Conservation (phyloP, 2,888 invertebrate genomes). For the Graphium colonna region DNA sequence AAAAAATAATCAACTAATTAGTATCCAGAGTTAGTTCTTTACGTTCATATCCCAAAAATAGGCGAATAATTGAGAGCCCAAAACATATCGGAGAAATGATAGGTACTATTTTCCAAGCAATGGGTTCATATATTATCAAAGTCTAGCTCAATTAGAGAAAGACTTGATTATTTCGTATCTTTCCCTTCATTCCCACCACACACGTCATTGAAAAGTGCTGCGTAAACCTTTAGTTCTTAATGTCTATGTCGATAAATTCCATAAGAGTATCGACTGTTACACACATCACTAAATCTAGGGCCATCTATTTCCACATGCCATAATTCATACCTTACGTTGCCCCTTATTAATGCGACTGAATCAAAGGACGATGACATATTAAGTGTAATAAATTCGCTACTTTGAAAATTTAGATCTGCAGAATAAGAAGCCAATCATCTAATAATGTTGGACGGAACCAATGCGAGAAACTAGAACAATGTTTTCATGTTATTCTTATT, state of each 20-base stretch:
- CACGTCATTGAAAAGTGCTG: too few relatives aligned
- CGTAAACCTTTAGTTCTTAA: not conserved
- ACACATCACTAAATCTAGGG: slow-evolving; percentile 22
- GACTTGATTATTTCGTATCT: too few relatives aligned
- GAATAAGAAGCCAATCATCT: slow-evolving; percentile 13
- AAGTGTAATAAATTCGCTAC: slow-evolving; percentile 51
- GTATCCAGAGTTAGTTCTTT: too few relatives aligned
- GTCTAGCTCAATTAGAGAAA: too few relatives aligned
- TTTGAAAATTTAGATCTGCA: slow-evolving; percentile 28
- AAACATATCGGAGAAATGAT: too few relatives aligned
- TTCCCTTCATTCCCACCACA: too few relatives aligned
- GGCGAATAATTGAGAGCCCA: too few relatives aligned
- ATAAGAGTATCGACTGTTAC: not conserved
- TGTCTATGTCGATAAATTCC: slow-evolving; percentile 19
- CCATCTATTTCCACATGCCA: slow-evolving; percentile 42
- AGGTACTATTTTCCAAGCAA: too few relatives aligned
- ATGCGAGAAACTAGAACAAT: not conserved
- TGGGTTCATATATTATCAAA: too few relatives aligned
- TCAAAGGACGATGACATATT: slow-evolving; percentile 65
- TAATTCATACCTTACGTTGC: slow-evolving; percentile 43
- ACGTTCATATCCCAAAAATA: too few relatives aligned
- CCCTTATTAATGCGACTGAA: slow-evolving; percentile 54
- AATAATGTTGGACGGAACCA: slow-evolving; percentile 1
- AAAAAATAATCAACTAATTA: too few relatives aligned
- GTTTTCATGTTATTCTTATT: not conserved